These are phyloP conservation scores for Dromiciops gliroides DNA, from an alignment of 2,113 vertebrate species.

Conservation along the genomic window DNA sequence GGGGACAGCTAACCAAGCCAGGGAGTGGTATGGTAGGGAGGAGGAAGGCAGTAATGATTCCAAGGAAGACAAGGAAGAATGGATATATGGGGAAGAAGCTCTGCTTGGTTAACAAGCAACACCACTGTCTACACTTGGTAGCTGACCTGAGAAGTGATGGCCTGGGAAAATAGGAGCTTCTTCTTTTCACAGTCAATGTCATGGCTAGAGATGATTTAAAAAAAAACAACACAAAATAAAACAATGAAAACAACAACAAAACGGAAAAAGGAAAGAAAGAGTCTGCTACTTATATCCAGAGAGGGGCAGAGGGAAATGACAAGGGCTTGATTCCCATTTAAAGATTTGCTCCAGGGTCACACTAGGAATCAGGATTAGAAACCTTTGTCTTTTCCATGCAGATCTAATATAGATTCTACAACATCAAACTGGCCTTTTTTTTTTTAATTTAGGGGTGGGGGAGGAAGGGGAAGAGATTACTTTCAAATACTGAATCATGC, in stretches of 20 bases:
- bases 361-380: not conserved
- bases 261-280: not conserved
- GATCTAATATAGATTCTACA: not conserved
- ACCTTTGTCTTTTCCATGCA: not conserved
- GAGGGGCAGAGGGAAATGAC: not conserved
- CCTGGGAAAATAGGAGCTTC: not conserved
- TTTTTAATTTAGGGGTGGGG: too few relatives aligned
- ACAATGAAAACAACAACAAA: not conserved
- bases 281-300: not conserved
- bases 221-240: not conserved
- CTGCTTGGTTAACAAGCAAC: not conserved
- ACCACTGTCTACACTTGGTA: not conserved
- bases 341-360: not conserved
- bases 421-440: not conserved
- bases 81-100: not conserved
- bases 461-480: not conserved
- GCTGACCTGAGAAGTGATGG: conserved; percentile 13
- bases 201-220: not conserved
- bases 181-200: not conserved
- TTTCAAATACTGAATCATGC: not conserved
- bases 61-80: not conserved
- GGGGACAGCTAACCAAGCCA: not conserved
- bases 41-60: not conserved
- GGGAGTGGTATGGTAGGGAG: not conserved
- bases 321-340: not conserved